Percentiles rank a stretch among this genome's conserved stretches.
These are phyloP conservation scores for Calidris pygmaea DNA, from an alignment of 2,113 vertebrate genomes.

Conservation along the genomic window DNA sequence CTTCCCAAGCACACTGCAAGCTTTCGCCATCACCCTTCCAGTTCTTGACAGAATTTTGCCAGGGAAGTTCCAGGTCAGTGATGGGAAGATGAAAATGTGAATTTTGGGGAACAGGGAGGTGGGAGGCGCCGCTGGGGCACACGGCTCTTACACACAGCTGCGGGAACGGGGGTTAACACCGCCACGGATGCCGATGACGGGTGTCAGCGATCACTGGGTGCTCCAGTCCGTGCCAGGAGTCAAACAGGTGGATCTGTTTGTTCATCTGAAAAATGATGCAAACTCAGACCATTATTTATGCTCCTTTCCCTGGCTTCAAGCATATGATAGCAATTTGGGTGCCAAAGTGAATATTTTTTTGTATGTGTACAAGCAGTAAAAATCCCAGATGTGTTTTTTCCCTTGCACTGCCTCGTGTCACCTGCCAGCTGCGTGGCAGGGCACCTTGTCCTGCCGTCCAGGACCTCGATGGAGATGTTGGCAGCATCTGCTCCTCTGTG, in stretches of 20 bases:
- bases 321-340: background rate
- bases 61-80: background rate
- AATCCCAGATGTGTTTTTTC: background rate
- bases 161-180: too few relatives aligned
- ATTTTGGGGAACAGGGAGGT: background rate
- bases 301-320: background rate
- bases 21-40: background rate
- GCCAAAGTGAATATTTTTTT: rapidly evolving
- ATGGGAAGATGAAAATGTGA: background rate
- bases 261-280: background rate
- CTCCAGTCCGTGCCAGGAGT: background rate
- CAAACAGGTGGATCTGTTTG: background rate
- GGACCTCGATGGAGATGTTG: too few relatives aligned
- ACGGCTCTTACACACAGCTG: rapidly evolving
- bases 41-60: background rate
- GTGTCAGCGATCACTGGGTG: rapidly evolving
- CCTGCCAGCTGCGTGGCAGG: background rate
- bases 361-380: too few relatives aligned
- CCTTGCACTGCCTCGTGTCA: rapidly evolving
- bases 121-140: background rate
- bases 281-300: background rate
- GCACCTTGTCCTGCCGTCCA: rapidly evolving
- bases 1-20: background rate
- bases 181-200: rapidly evolving
- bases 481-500: background rate